Conservation (phyloP, 2,888 invertebrate genomes). For the Pandemis heparana region DNA sequence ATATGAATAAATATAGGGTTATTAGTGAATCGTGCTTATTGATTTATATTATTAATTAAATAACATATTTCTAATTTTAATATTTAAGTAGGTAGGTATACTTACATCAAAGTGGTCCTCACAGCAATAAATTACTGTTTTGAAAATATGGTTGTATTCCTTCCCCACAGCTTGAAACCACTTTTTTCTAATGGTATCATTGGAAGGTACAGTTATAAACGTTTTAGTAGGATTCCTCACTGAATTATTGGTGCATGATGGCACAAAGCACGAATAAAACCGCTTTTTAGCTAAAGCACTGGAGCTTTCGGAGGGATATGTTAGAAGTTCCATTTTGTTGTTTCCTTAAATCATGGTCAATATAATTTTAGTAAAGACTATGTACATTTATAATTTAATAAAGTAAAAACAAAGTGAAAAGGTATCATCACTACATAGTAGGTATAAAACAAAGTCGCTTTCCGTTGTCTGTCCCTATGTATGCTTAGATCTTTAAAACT, state of each 20-base stretch:
- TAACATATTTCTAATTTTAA: background rate
- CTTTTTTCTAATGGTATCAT: background rate
- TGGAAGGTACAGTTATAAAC: background rate
- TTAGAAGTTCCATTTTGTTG: background rate
- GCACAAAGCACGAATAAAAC: constrained; percentile 7
- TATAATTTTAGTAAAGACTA: background rate
- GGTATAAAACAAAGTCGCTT: no score
- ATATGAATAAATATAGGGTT: background rate
- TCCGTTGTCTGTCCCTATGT: no score
- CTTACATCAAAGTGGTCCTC: constrained; percentile 1
- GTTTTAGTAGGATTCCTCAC: background rate
- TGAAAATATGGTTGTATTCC: background rate
- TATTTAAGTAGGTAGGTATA: background rate
- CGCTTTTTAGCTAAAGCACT: background rate
- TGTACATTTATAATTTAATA: no score
- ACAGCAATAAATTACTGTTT: constrained; percentile 2
- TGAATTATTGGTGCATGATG: background rate
- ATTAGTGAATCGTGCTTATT: background rate
- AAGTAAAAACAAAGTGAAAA: background rate
- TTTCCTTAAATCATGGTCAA: background rate
- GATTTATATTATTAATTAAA: background rate
- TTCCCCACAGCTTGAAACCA: constrained; percentile 4
- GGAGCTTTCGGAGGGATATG: background rate
- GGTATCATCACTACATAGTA: no score
- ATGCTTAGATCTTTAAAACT: no score